Evolutionary conservation across 1,140 invertebrate species (phyloP), one percentile per base, ranked within the genome.

Genomic region (Vanessa atalanta): DNA sequence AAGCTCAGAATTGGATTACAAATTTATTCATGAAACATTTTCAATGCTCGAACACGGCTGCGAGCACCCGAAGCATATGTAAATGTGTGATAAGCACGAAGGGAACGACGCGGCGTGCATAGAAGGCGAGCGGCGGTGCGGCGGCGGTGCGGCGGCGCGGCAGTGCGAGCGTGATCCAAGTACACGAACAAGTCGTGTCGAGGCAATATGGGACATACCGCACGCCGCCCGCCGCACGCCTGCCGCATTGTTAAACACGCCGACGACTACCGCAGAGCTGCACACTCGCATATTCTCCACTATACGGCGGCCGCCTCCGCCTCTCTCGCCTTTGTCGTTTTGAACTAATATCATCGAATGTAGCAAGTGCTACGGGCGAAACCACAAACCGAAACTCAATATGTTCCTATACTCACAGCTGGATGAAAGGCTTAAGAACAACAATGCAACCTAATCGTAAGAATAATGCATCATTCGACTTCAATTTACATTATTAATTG

Each of bases 1-100:
- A 87, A 86, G 87, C 82, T 76, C 71, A 79, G 84, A 88, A 91
- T 88, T 85, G 86, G 84, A 89, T 89, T 86, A 89, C 87, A 90
- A 89, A 90, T 92, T 91, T 91, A 90, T 90, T 91, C 88, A 90
- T 90, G 87, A 86, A 90, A 88, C 87, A 88, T 90, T 90, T 89
- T 90, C 84, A 85, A 88, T 90, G 88, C 85, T 86, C 74, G 88
- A 87, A 87, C 86, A 89, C 84, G 88, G 83, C 77, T 77, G 82
- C 76, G 80, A 87, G 84, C 82, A 78, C 77, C 81, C 83, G 83
- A 83, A 87, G 87, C 88, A 89, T 88, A 90, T 90, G 90, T 90
- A 89, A 92, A 92, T 92, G 85, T 76, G 82, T 85, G 88, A 89
- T 89, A 89, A 89, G 87, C 87, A 85, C 85, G 85, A 82, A 87